A percentile compares a stretch with the other conserved stretches of the same genome.
Conservation (phyloP, 2,113 vertebrate species). For the Ursus arctos region DNA sequence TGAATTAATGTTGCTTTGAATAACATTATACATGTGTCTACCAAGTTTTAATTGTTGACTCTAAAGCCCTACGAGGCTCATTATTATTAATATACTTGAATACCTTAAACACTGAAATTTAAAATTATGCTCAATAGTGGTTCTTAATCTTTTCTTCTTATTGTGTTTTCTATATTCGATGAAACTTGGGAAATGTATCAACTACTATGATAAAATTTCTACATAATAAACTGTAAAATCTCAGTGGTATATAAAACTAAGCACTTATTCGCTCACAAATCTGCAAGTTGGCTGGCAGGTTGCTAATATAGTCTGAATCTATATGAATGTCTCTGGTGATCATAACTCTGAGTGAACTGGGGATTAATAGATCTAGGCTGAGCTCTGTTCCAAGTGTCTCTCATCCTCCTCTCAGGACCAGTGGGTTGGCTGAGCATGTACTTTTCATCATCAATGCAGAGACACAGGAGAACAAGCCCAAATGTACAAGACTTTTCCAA, state of each 20-base stretch:
- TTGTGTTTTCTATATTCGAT: not conserved
- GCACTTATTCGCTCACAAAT: not conserved
- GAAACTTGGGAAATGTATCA: not conserved
- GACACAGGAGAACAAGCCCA: not conserved
- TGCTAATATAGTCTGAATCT: not conserved
- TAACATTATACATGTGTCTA: not conserved
- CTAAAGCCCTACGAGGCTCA: not conserved
- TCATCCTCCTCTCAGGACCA: not conserved
- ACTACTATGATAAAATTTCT: not conserved
- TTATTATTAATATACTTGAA: not conserved
- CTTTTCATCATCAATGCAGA: not conserved
- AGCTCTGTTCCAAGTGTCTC: not conserved
- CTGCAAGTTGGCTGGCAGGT: not conserved
- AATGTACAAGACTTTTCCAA: not conserved
- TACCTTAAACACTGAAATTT: not conserved
- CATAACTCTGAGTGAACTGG: not conserved
- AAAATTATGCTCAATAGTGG: not conserved
- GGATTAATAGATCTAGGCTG: not conserved
- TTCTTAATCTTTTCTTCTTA: not conserved
- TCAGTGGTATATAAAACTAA: not conserved
- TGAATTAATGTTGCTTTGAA: not conserved
- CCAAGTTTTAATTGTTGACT: not conserved
- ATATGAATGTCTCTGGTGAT: not conserved
- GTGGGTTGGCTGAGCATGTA: accelerated
- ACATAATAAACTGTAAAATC: not conserved